phyloP scores from a whole-genome alignment of 2,888 invertebrate species.

The Polydesmus complanatus region DNA sequence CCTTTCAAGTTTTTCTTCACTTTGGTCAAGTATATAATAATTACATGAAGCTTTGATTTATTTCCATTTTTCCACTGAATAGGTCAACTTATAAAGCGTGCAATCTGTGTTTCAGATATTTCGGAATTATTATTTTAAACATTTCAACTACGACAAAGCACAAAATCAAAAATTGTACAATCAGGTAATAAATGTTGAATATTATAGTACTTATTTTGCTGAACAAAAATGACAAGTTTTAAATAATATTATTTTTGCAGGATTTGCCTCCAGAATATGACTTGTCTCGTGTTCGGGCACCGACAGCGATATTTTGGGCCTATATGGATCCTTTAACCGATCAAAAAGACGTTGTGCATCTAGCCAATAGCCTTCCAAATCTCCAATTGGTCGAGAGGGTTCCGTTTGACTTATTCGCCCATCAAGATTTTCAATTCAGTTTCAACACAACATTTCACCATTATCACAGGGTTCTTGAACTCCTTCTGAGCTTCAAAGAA shows the following conservation, averaged over 20 bases:
- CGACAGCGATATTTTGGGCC: slow-evolving; percentile 27
- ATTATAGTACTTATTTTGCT: too few relatives aligned
- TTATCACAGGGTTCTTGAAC: neutral
- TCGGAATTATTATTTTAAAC: neutral
- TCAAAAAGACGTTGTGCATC: slow-evolving; percentile 20
- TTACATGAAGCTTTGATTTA: neutral
- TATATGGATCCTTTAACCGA: slow-evolving; percentile 33
- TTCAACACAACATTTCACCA: slow-evolving; percentile 5
- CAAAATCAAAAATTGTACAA: neutral
- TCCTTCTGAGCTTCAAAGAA: neutral
- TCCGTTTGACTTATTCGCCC: slow-evolving; percentile 10
- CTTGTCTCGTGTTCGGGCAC: slow-evolving; percentile 23
- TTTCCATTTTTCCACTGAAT: neutral
- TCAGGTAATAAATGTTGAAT: neutral
- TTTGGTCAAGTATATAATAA: neutral
- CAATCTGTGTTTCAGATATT: too few relatives aligned
- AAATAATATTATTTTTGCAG: slow-evolving; percentile 18
- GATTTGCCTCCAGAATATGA: slow-evolving; percentile 28
- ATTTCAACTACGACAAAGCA: neutral
- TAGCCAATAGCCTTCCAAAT: slow-evolving; percentile 7
- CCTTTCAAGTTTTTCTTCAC: neutral
- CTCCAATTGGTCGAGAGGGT: slow-evolving; percentile 5
- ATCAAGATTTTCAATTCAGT: slow-evolving; percentile 15
- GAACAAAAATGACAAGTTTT: neutral
- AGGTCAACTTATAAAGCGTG: too few relatives aligned